phyloP scores from a whole-genome alignment of 35 echinoderm and acorn worm genomes.

The Hemicentrotus pulcherrimus region DNA sequence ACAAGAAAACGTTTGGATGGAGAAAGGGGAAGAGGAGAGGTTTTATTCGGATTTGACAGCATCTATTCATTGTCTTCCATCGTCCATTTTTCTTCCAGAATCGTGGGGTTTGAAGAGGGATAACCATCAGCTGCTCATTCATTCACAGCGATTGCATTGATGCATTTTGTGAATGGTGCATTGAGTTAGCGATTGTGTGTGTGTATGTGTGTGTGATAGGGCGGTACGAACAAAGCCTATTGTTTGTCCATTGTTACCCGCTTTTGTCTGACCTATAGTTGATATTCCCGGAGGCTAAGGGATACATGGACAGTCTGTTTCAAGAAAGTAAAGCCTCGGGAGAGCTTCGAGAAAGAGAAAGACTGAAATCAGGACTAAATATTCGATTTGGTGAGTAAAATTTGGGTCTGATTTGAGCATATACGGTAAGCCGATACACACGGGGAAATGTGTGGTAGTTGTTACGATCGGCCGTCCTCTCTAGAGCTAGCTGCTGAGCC shows the following conservation, averaged over 20 bases:
- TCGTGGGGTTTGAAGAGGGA: not conserved
- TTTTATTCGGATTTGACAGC: not conserved
- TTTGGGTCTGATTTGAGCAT: slow-evolving; percentile 18
- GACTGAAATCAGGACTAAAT: not conserved
- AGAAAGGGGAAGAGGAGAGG: not conserved
- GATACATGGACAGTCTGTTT: not conserved
- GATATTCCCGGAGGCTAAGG: not conserved
- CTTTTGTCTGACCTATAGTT: not conserved
- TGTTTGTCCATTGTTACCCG: slow-evolving; percentile 8
- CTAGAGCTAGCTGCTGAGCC: not conserved
- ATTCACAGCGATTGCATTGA: slow-evolving; percentile 1
- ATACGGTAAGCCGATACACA: slow-evolving; percentile 17
- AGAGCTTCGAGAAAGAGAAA: not conserved
- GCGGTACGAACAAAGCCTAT: slow-evolving; percentile 35
- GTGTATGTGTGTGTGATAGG: not conserved
- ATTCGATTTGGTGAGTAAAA: not conserved
- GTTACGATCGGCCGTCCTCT: not conserved
- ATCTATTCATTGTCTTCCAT: slow-evolving; percentile 21
- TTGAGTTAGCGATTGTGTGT: not conserved
- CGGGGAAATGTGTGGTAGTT: not conserved
- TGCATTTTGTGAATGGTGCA: slow-evolving; percentile 46
- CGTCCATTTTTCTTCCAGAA: not conserved
- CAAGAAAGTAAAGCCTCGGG: not conserved
- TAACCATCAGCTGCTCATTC: not conserved
- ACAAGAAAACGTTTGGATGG: not conserved